Evolutionary conservation across 2,888 invertebrate species (phyloP).

Genomic region (Stenolophus ochropezus): DNA sequence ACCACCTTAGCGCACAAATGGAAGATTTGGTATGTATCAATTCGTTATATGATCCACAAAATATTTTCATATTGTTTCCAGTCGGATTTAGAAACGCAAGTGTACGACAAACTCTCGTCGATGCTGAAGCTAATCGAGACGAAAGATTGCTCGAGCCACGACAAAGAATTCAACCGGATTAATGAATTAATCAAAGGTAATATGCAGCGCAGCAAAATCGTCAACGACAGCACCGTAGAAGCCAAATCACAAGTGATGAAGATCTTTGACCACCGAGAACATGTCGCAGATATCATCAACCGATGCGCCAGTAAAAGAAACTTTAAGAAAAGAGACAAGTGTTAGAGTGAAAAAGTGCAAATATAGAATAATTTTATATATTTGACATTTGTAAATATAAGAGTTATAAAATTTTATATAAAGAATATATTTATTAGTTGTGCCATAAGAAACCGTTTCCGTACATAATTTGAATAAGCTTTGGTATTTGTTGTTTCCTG

Average conservation of each 20-base stretch:
- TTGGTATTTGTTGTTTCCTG: neutral
- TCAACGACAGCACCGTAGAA: constrained; percentile 93
- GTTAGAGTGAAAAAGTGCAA: constrained; percentile 64
- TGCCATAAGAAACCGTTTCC: constrained; percentile 33
- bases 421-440: constrained; percentile 34
- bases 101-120: constrained; percentile 71
- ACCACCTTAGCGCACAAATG: constrained; percentile 94
- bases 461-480: neutral
- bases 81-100: constrained; percentile 75
- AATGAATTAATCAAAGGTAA: constrained; percentile 88
- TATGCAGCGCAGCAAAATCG: constrained; percentile 94
- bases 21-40: constrained; percentile 96
- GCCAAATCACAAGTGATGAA: constrained; percentile 91
- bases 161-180: constrained; percentile 71
- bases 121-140: constrained; percentile 71
- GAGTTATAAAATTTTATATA: constrained; percentile 38
- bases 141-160: constrained; percentile 68
- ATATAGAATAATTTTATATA: constrained; percentile 31
- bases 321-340: constrained; percentile 92
- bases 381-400: constrained; percentile 28
- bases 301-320: constrained; percentile 94
- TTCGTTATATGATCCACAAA: too few species aligned
- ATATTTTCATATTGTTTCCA: too few species aligned
- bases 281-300: constrained; percentile 91
- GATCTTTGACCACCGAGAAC: constrained; percentile 92